phyloP scores from a whole-genome alignment of 2,113 vertebrate genomes.

The Etia nguti region DNA sequence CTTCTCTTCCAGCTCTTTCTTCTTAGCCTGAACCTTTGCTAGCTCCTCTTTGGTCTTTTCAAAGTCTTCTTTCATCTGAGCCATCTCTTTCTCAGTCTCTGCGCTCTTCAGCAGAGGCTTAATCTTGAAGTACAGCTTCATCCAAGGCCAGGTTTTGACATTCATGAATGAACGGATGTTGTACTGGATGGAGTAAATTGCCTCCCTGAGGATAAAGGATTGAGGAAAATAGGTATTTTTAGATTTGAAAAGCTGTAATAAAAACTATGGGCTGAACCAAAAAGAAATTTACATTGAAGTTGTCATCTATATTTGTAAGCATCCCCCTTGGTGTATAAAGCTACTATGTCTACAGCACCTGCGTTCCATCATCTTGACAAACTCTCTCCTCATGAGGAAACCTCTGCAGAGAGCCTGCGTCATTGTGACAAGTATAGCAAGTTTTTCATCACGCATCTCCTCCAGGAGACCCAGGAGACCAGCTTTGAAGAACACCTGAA shows the following conservation, averaged over 20 bases:
- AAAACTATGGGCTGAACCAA: too few species aligned
- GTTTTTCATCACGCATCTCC: constrained; percentile 95
- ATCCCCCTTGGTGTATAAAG: not conserved
- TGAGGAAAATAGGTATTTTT: too few species aligned
- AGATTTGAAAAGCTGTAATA: not conserved
- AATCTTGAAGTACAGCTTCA: constrained; percentile 78
- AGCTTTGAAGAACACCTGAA: constrained; percentile 93
- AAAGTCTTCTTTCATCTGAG: not conserved
- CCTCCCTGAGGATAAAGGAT: too few species aligned
- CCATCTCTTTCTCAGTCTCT: constrained; percentile 34
- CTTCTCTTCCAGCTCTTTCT: fast-evolving
- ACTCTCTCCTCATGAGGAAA: constrained; percentile 70
- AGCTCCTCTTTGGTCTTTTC: not conserved
- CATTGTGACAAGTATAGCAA: constrained; percentile 75
- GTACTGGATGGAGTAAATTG: constrained; percentile 78
- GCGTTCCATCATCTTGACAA: constrained; percentile 72
- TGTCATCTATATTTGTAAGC: not conserved
- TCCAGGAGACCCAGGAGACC: constrained; percentile 86
- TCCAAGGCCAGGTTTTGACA: constrained; percentile 81
- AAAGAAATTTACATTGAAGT: too few species aligned
- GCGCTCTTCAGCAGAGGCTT: constrained; percentile 80
- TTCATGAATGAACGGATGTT: constrained; percentile 82
- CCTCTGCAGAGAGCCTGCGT: constrained; percentile 71
- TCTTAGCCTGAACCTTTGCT: fast-evolving
- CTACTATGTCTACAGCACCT: constrained; percentile 14